Conservation (phyloP, 2,113 vertebrate species). For the Vicugna pacos region DNA sequence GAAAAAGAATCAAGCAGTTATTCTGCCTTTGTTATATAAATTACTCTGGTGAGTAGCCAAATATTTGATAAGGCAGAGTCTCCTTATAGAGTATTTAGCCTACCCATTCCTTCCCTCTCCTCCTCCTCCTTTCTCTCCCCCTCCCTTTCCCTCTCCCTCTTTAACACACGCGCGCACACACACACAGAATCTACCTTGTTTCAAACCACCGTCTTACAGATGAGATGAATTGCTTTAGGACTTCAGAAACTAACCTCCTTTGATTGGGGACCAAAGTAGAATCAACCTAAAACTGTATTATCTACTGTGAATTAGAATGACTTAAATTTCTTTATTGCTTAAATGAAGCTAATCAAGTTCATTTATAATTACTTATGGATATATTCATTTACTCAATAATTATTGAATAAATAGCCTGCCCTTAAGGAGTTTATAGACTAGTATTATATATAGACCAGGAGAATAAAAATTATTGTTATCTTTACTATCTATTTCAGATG, state of each 20-base stretch:
- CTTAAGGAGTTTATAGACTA: not conserved
- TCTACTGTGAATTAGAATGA: constrained; percentile 2
- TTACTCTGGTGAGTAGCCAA: not conserved
- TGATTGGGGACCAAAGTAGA: not conserved
- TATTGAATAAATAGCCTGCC: constrained; percentile 23
- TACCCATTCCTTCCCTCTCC: not conserved
- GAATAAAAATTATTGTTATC: constrained; percentile 7
- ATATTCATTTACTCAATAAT: constrained; percentile 50
- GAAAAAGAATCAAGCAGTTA: not conserved
- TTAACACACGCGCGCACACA: not conserved
- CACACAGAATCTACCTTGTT: not conserved
- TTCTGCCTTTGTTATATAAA: constrained; percentile 44
- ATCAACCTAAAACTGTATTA: constrained; percentile 20
- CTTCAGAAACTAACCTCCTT: not conserved
- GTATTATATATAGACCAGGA: not conserved
- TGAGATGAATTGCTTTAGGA: not conserved
- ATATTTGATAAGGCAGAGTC: not conserved
- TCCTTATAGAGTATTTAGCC: not conserved
- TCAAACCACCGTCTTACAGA: not conserved
- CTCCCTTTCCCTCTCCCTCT: not conserved
- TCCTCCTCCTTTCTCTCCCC: not conserved
- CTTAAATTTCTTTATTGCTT: constrained; percentile 34
- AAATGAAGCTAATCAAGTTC: constrained; percentile 47
- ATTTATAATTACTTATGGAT: not conserved
- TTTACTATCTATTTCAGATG: constrained; percentile 9